Evolutionary conservation across 2,113 vertebrate species (phyloP), one percentile per base, ranked within the genome.

Genomic region (Nesogale talazaci): DNA sequence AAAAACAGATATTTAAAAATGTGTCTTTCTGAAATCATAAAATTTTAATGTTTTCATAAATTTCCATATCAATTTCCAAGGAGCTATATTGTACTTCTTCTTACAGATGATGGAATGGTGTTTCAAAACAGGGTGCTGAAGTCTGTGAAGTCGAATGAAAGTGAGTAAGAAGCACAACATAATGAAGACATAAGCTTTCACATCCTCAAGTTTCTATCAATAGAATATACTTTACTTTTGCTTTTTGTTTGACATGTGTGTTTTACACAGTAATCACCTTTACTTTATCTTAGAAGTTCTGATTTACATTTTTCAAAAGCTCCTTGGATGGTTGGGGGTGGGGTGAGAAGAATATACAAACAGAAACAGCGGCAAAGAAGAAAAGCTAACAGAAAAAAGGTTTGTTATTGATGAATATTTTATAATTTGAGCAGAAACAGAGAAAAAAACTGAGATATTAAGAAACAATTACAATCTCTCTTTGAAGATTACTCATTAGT

Each of bases 51-150:
- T 81, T 94, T 70, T 84, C 34, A 20, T 88, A 36, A 81, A 3
- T 76, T 27, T 86, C 31, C 67, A 12, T 90, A 67, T 38, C 67
- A 77, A 8, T 84, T 78, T 81, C 74, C 29, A 83, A 52, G 78
- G 69, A 46, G 25, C 52, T 78, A n/a, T 88, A 77, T 76, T 84
- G 3, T 65, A 27, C 31, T 38, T 90, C 87, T 91, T 65, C 40
- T 91, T 82, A 57, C n/a, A 94, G 90, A n/a, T 85, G 19, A 94
- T 38, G 88, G 61, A 42, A 91, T 91, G 38, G 69, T 94, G 56
- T 94, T 90, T 88, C 74, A 63, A 76, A 94, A 85, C 40, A 90
- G 67, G 17, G 19, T 95, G 80, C 67, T 82, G 75, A 94, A 81
- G 74, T 69, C 81, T n/a, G 3, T 95, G 20, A 81, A 4, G 34